Conservation (phyloP, 2,888 invertebrate genomes). For the Aquatica leii region DNA sequence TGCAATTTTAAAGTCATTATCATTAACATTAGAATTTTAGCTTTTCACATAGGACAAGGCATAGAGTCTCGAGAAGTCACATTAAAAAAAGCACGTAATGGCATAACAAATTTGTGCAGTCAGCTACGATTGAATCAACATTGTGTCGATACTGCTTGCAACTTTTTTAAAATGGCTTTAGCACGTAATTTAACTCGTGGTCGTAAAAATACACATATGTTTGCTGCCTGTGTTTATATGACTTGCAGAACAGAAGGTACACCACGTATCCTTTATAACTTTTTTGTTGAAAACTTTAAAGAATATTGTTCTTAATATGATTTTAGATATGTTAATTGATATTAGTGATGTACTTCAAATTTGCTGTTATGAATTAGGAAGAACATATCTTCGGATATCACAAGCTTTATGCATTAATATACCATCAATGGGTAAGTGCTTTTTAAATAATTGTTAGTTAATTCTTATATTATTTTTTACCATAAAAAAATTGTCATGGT, state of each 20-base stretch:
- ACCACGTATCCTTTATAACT: constrained; percentile 72
- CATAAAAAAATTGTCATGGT: too few relatives aligned
- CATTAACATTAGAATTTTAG: constrained; percentile 53
- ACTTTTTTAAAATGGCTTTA: constrained; percentile 92
- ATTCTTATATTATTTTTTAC: too few relatives aligned
- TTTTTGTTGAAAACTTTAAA: neutral
- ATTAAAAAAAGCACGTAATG: constrained; percentile 84
- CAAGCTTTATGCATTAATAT: constrained; percentile 90
- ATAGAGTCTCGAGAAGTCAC: constrained; percentile 95
- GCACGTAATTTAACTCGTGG: constrained; percentile 88
- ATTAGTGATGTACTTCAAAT: constrained; percentile 97
- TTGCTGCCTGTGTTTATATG: constrained; percentile 97
- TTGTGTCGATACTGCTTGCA: constrained; percentile 91
- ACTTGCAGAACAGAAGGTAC: constrained; percentile 96
- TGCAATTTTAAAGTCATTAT: constrained; percentile 6
- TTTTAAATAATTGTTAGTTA: neutral
- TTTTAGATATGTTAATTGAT: constrained; percentile 89
- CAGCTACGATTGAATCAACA: constrained; percentile 89
- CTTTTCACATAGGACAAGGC: constrained; percentile 81
- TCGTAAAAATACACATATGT: constrained; percentile 86
- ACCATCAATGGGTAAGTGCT: constrained; percentile 84
- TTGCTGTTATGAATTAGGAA: constrained; percentile 94
- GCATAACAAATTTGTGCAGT: constrained; percentile 85
- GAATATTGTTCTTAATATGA: neutral
- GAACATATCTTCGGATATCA: constrained; percentile 89